Base-by-base conservation (phyloP, 2,888 invertebrate species). In the Heliconius erato region DNA sequence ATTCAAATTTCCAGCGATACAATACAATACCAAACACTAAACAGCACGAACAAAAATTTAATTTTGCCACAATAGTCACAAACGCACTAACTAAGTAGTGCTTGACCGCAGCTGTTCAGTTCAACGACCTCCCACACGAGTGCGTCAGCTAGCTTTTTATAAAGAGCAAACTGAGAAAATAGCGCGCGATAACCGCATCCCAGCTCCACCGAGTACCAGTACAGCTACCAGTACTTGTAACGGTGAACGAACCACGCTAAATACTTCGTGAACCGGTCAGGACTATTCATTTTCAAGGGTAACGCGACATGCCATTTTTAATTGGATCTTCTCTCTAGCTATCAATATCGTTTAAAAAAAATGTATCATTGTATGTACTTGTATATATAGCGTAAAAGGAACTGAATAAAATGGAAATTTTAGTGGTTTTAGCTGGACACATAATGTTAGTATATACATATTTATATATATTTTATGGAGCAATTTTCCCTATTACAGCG, bases 151-250 rank as follows among this genome's bases (percentile, higher is more conserved):
- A 92, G 92, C 92, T 92, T 92, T 93, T 92, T 93, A 93, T 92
- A 92, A 94, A 94, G 92, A 92, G 94, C 93, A 94, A 94, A 93
- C 90, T 91, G 93, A 95, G 94, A 95, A 94, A 94, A 95, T 94
- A 94, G 93, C 87, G 88, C 88, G 88, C 90, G 92, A 94, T 95
- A 95, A 93, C 91, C 90, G 91, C 94, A 93, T 94, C 92, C 92
- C 92, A 90, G 89, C 91, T 91, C 81, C 79, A 86, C 89, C 90
- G 89, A 90, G 89, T 89, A 88, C 63, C n/a, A n/a, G 7, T 23
- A 23, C 23, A 54, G 9, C 23, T 59, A 63, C 54, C 54, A 54
- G 54, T 54, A 54, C 54, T 63, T n/a, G 89, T 90, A 91, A 88
- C 92, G 92, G 94, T 93, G 91, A 93, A 93, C 91, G 93, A 92